These are phyloP conservation scores for Scleropages formosus DNA, from an alignment of 2,797 vertebrate species.

Conservation along the genomic window DNA sequence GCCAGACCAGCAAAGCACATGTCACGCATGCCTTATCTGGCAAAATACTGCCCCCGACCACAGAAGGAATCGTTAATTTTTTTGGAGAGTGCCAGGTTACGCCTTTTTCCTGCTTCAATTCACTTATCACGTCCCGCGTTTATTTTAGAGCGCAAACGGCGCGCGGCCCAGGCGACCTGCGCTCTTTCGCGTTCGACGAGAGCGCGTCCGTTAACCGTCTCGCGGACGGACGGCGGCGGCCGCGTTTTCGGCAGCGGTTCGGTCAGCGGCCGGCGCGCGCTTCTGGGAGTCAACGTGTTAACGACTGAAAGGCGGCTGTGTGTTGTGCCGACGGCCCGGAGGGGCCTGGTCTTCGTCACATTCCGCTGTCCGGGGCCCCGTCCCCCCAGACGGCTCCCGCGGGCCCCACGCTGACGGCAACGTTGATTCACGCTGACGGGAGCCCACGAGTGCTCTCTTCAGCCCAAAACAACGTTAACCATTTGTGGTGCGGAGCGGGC, in stretches of 20 bases:
- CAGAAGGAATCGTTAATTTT: too few relatives aligned
- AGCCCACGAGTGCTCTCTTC: not conserved
- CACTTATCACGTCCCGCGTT: not conserved
- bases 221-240: not conserved
- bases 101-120: not conserved
- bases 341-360: slow-evolving; percentile 73
- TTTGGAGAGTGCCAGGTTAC: not conserved
- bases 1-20: not conserved
- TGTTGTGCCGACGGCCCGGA: slow-evolving; percentile 74
- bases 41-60: not conserved
- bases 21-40: not conserved
- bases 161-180: not conserved
- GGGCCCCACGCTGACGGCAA: slow-evolving; percentile 66
- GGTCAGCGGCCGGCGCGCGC: not conserved
- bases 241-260: slow-evolving; percentile 7
- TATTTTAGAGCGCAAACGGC: not conserved
- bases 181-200: not conserved
- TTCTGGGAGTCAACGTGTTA: slow-evolving; percentile 56
- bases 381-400: slow-evolving; percentile 64
- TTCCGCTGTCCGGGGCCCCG: slow-evolving; percentile 66
- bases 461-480: not conserved
- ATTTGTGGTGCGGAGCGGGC: not conserved
- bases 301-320: slow-evolving; percentile 75
- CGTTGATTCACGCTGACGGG: not conserved
- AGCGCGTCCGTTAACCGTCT: not conserved